Conservation (phyloP, 2,113 vertebrate genomes). For the Dasyurus viverrinus region DNA sequence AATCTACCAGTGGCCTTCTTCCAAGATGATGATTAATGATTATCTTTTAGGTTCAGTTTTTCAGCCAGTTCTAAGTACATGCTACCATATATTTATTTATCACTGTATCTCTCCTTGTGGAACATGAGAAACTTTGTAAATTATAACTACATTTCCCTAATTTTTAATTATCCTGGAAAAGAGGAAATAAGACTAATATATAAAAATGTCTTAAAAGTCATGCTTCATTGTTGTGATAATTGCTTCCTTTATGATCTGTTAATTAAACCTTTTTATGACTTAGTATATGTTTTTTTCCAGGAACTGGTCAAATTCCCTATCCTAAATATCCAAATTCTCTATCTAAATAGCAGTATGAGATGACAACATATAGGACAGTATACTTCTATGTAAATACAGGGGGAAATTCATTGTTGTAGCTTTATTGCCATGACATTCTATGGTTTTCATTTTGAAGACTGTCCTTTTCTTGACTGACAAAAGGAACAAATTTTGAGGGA, state of each 20-base stretch:
- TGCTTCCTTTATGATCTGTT: not conserved
- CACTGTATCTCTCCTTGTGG: not conserved
- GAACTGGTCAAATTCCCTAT: not conserved
- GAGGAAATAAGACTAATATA: not conserved
- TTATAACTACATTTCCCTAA: not conserved
- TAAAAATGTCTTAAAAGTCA: not conserved
- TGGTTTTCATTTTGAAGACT: no score
- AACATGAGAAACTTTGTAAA: not conserved
- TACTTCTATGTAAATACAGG: no score
- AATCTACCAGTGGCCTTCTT: not conserved
- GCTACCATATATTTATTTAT: not conserved
- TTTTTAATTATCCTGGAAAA: not conserved
- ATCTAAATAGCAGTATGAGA: no score
- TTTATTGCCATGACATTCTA: no score
- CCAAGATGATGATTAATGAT: not conserved
- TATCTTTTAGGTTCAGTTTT: not conserved
- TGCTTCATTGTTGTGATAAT: not conserved
- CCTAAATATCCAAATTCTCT: not conserved
- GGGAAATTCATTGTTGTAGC: no score
- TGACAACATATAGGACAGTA: no score
- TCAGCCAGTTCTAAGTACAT: not conserved
- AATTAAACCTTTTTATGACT: not conserved
- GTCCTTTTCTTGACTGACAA: no score
- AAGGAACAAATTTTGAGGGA: no score
- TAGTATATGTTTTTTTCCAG: no score